Evolutionary conservation across 1,140 invertebrate genomes (phyloP).

Genomic region (Bombus soroeensis): DNA sequence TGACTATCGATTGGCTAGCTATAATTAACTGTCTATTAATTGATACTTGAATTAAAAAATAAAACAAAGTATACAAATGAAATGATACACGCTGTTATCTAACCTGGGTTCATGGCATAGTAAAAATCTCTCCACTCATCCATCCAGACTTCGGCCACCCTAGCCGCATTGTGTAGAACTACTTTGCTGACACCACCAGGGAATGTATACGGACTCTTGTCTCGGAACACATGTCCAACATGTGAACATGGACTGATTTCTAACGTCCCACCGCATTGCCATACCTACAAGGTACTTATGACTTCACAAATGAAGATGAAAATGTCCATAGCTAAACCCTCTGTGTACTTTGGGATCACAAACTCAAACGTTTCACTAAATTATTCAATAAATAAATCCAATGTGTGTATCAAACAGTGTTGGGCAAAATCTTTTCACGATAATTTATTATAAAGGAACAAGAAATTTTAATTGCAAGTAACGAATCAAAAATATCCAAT

Average conservation of each 20-base stretch:
- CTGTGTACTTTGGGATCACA: conserved; percentile 2
- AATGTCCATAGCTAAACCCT: conserved; percentile 13
- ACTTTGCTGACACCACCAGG: conserved; percentile 98
- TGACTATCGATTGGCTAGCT: neutral
- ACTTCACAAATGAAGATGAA: conserved; percentile 61
- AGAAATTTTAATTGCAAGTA: neutral
- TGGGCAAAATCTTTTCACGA: neutral
- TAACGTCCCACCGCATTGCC: conserved; percentile 98
- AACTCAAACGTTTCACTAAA: neutral
- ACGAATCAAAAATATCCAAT: neutral
- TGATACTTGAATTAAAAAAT: conserved; percentile 18
- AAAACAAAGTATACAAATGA: conserved; percentile 44
- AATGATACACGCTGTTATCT: conserved; percentile 77
- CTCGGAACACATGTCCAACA: conserved; percentile 99
- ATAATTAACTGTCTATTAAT: conserved; percentile 44
- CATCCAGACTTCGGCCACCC: conserved; percentile 99
- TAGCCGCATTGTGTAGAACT: conserved; percentile 97
- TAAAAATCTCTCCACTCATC: conserved; percentile 99
- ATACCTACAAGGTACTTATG: conserved; percentile 89
- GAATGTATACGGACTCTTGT: conserved; percentile 99
- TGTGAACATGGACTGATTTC: conserved; percentile 98
- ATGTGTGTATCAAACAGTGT: neutral
- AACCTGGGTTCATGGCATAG: conserved; percentile 99
- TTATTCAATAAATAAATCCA: neutral
- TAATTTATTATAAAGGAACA: no score